These are phyloP conservation scores for Adelosebastes latens DNA, from an alignment of 2,797 vertebrate species.

Conservation along the genomic window DNA sequence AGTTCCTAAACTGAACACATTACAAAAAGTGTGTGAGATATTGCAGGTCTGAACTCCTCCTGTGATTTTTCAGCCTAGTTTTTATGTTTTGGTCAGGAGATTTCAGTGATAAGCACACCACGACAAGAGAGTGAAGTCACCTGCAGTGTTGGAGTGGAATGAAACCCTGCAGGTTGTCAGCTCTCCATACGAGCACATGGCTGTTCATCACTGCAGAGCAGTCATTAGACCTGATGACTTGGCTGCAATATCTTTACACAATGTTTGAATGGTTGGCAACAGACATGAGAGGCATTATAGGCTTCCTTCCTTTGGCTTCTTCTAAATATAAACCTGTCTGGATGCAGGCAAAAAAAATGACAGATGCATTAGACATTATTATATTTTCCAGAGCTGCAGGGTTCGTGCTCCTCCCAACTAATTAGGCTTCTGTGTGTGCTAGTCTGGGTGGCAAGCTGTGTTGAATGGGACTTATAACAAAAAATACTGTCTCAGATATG, in stretches of 20 bases:
- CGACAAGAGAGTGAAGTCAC: slow-evolving; percentile 1
- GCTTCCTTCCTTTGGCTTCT: slow-evolving; percentile 8
- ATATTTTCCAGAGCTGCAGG: slow-evolving; percentile 38
- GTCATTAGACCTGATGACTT: neutral
- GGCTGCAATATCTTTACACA: neutral
- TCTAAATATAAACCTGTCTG: slow-evolving; percentile 38
- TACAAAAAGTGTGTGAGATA: neutral
- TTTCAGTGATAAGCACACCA: neutral
- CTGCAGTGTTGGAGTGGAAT: slow-evolving; percentile 2
- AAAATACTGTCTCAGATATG: neutral
- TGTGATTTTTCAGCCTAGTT: neutral
- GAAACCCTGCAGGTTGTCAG: slow-evolving; percentile 17
- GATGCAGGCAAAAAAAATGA: slow-evolving; percentile 4
- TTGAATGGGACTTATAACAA: neutral
- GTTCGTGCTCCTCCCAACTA: slow-evolving; percentile 10
- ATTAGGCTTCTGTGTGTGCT: slow-evolving; percentile 1
- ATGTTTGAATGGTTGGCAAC: neutral
- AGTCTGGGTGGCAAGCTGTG: neutral
- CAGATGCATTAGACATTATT: slow-evolving; percentile 10
- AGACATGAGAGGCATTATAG: neutral
- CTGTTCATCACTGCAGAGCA: slow-evolving; percentile 11
- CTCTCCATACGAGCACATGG: neutral
- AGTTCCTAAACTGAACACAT: neutral
- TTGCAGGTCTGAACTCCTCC: neutral
- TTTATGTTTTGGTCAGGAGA: neutral